Base-by-base conservation (phyloP, 92 coral and sea anemone species). In the Zoanthus sociatus region DNA sequence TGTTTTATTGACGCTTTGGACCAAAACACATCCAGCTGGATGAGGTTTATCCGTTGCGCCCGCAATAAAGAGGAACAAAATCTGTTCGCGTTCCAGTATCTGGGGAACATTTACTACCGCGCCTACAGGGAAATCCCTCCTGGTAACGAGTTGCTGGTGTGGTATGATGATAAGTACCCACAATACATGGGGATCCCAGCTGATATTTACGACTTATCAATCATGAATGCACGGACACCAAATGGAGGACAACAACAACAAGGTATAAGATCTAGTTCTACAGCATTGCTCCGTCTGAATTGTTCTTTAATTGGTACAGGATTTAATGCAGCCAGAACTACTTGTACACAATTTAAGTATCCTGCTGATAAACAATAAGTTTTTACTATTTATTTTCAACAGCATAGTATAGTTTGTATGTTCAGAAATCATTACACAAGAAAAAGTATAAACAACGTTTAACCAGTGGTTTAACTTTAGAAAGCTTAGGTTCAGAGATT, bases 31-130 rank as follows among this genome's bases (percentile, higher is more conserved):
- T 95, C 98, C 78, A 97, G 99, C 78, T 97, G 99, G 99, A 97
- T 97, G 99, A 93, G 99, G 55, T 97, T 88, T 75, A 94, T 97
- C 82, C 87, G 94, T 83, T 97, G 99, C 74, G 99, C 99, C 30
- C 98, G 99, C 45, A 90, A 92, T 92, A 92, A 86, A 77, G 89
- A 83, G 16, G 99, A 97, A 73, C 99, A 97, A 81, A 97, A 97
- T 90, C 83, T 96, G 68, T 91, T 87, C 83, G 95, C 92, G 63
- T 92, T 97, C 78, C 99, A 97, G 77, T 97, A 95, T 83, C 91
- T 92, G 44, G 96, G 96, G 21, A 94, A 97, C 77, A 95, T 97
- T 79, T 97, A 93, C 92, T 95, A 93, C 88, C 88, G 99, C 60
- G 96, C 96, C 9, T 97, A 92, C 88, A 84, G 89, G 21, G 89